These are phyloP conservation scores for Phrynocephalus vlangalii DNA, from an alignment of 2,797 vertebrate genomes.

Conservation along the genomic window DNA sequence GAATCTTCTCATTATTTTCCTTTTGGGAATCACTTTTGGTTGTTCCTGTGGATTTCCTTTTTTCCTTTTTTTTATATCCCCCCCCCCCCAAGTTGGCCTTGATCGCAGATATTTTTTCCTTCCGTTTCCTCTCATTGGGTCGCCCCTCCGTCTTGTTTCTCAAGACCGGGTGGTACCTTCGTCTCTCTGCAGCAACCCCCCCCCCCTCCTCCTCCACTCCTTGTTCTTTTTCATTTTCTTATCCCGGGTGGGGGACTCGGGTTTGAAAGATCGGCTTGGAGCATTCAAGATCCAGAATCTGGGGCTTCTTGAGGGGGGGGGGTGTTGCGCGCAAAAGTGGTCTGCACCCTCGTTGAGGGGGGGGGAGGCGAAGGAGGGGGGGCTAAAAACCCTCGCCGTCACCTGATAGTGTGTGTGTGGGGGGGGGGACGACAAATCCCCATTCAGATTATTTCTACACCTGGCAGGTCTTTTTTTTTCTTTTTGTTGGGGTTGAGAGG, in stretches of 20 bases:
- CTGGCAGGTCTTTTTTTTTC: neutral
- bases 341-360: neutral
- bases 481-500: neutral
- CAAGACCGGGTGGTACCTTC: neutral
- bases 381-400: neutral
- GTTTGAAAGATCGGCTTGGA: neutral
- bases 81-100: neutral
- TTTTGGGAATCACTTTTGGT: conserved; percentile 15
- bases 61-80: conserved; percentile 11
- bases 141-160: neutral
- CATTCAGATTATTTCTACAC: too few relatives aligned
- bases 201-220: too few relatives aligned
- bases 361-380: neutral
- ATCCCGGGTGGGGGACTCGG: neutral
- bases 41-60: neutral
- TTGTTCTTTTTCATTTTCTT: neutral
- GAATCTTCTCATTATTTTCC: conserved; percentile 52
- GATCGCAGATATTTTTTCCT: neutral
- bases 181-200: too few relatives aligned
- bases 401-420: neutral
- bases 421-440: neutral
- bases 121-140: neutral
- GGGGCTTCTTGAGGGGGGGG: neutral
- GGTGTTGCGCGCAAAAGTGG: too few relatives aligned
- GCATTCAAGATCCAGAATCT: conserved; percentile 42